Evolutionary conservation across 1,140 invertebrate genomes (phyloP).

Genomic region (Gryllus bimaculatus): DNA sequence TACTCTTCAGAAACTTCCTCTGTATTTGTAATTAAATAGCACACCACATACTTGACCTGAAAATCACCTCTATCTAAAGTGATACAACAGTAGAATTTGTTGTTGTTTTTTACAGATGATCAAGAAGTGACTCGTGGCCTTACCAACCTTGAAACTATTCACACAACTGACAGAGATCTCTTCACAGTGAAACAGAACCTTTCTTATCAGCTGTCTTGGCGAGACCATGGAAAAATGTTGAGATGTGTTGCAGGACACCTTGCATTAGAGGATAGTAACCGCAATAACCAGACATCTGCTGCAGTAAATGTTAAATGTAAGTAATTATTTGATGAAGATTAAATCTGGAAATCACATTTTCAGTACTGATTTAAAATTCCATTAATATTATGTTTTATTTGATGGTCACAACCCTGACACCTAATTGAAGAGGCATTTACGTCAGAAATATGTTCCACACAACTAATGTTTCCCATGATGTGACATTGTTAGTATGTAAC

Average conservation of each 20-base stretch:
- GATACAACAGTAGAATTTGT: too few species aligned
- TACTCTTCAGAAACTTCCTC: too few species aligned
- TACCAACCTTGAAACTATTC: slow-evolving; percentile 39
- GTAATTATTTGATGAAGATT: slow-evolving; percentile 26
- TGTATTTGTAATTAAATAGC: too few species aligned
- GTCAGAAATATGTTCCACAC: too few species aligned
- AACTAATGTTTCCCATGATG: too few species aligned
- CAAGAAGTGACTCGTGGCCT: slow-evolving; percentile 46
- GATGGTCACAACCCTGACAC: too few species aligned
- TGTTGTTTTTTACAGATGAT: slow-evolving; percentile 38
- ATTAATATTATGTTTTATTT: too few species aligned
- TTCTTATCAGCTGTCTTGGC: slow-evolving; percentile 45
- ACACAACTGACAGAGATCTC: slow-evolving; percentile 37
- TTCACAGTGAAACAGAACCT: slow-evolving; percentile 52
- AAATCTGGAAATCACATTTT: neutral
- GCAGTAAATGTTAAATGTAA: slow-evolving; percentile 53
- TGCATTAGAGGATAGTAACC: slow-evolving; percentile 37
- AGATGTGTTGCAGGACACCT: slow-evolving; percentile 56
- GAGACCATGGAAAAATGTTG: slow-evolving; percentile 52
- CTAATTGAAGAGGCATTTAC: too few species aligned
- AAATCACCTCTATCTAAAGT: too few species aligned
- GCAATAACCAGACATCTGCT: slow-evolving; percentile 31
- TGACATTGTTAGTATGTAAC: too few species aligned
- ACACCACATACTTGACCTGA: too few species aligned
- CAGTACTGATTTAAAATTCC: too few species aligned